Evolutionary conservation across 2,797 vertebrate genomes (phyloP).

Genomic region (Pangasius larnaudii): DNA sequence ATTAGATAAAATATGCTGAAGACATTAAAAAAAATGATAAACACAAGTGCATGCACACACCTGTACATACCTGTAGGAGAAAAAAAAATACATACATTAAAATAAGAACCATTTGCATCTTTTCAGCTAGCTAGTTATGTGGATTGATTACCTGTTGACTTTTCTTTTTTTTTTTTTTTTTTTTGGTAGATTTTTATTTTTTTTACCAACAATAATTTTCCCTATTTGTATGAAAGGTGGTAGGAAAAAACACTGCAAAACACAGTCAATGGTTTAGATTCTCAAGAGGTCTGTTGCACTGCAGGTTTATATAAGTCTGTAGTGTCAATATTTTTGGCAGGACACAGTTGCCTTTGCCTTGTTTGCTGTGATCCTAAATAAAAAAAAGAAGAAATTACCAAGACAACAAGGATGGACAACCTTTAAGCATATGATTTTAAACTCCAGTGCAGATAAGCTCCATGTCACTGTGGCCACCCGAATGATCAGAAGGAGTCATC

Average conservation of each 20-base stretch:
- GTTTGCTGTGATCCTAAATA: neutral
- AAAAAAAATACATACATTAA: constrained; percentile 69
- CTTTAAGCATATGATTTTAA: neutral
- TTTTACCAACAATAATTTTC: constrained; percentile 37
- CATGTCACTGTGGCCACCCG: neutral
- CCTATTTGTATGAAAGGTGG: constrained; percentile 34
- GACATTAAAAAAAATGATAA: constrained; percentile 19
- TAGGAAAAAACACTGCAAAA: constrained; percentile 45
- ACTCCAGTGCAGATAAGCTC: neutral
- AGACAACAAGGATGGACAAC: neutral
- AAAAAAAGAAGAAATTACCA: neutral
- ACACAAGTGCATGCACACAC: constrained; percentile 64
- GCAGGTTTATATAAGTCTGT: constrained; percentile 33
- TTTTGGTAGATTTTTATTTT: constrained; percentile 41
- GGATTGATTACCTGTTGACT: constrained; percentile 52
- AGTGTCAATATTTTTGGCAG: constrained; percentile 18
- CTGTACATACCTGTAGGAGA: neutral
- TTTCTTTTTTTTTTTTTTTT: constrained; percentile 54
- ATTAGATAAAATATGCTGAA: constrained; percentile 50
- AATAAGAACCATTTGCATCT: constrained; percentile 73
- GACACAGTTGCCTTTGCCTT: neutral
- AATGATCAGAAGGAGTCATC: neutral
- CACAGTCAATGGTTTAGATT: constrained; percentile 57
- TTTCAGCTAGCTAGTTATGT: constrained; percentile 62
- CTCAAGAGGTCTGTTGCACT: constrained; percentile 53